Evolutionary conservation across 2,888 invertebrate species (phyloP).

Genomic region (Crematogaster levior): DNA sequence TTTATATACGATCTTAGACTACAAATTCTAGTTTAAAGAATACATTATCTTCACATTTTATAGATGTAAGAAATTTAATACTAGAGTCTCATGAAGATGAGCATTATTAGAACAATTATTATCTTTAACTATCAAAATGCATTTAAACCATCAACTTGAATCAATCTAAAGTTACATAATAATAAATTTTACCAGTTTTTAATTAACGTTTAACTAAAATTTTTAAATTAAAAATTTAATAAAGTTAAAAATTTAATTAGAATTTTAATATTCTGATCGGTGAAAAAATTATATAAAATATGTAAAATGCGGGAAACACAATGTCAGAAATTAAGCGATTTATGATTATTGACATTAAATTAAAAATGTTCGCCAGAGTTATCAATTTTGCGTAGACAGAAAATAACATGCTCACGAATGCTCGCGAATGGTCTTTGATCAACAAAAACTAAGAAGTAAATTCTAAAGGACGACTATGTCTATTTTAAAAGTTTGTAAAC

Average conservation of each 20-base stretch:
- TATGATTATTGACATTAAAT: neutral
- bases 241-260: neutral
- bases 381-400: neutral
- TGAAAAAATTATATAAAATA: neutral
- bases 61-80: neutral
- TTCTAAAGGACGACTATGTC: slow-evolving; percentile 16
- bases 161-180: neutral
- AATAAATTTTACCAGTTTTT: neutral
- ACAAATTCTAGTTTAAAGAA: neutral
- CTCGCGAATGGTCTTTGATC: neutral
- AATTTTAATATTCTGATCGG: neutral
- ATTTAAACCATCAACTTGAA: neutral
- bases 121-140: neutral
- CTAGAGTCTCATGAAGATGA: neutral
- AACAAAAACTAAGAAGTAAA: neutral
- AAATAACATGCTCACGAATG: neutral
- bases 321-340: neutral
- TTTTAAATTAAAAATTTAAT: too few species aligned
- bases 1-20: slow-evolving; percentile 15
- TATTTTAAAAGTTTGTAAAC: slow-evolving; percentile 27
- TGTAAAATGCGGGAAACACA: neutral
- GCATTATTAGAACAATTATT: neutral
- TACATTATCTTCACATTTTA: neutral
- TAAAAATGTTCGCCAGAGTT: neutral
- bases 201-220: neutral